Evolutionary conservation across 2,888 invertebrate species (phyloP).

Genomic region (Conistra vaccinii): DNA sequence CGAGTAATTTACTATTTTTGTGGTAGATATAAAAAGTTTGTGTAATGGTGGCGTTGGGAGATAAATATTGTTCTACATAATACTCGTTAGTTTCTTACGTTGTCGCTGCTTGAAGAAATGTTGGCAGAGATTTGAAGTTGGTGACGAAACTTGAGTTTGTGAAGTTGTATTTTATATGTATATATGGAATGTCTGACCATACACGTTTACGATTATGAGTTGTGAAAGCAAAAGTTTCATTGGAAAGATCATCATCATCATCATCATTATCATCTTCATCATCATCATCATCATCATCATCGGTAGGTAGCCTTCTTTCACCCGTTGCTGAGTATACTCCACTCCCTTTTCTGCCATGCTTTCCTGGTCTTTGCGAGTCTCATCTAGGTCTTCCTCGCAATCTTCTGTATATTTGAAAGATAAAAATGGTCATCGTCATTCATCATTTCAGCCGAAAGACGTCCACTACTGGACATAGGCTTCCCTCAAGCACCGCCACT

Average conservation of each 20-base stretch:
- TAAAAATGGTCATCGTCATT: too few relatives aligned
- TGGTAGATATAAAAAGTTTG: constrained; percentile 46
- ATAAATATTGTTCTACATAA: constrained; percentile 38
- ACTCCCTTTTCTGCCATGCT: too few relatives aligned
- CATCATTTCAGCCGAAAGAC: too few relatives aligned
- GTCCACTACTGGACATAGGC: too few relatives aligned
- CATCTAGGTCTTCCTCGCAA: too few relatives aligned
- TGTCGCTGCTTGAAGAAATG: constrained; percentile 22
- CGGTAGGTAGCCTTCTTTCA: too few relatives aligned
- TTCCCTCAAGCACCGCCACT: too few relatives aligned
- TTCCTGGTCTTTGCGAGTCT: too few relatives aligned
- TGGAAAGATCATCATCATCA: neutral
- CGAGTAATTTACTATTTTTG: constrained; percentile 59
- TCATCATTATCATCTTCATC: neutral
- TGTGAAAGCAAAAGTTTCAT: neutral
- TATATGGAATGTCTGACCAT: neutral
- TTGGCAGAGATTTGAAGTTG: constrained; percentile 28
- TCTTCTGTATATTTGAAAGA: too few relatives aligned
- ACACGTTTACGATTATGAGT: neutral
- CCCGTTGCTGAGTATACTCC: too few relatives aligned
- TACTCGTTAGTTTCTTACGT: constrained; percentile 31
- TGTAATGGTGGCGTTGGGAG: constrained; percentile 33
- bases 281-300: neutral
- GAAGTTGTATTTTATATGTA: neutral
- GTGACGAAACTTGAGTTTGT: constrained; percentile 14